Base-by-base conservation (phyloP, 2,888 invertebrate genomes). In the Thumatha senex region DNA sequence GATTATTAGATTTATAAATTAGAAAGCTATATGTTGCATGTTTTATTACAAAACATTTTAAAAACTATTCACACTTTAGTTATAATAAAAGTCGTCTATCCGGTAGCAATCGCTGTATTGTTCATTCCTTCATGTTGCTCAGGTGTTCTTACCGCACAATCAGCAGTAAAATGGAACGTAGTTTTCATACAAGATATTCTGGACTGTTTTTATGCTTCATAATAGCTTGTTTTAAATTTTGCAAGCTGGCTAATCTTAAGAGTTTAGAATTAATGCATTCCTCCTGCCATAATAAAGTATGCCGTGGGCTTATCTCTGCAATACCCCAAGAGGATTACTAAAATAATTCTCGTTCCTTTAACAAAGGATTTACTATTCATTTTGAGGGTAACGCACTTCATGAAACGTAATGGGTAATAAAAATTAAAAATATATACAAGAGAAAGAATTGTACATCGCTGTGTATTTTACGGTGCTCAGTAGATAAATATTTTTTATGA, bases 121-220 rank as follows among this genome's bases (percentile, higher is more conserved):
- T 74, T 68, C 67, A 62, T 55, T 58, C 63, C 56, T 61, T 60
- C 62, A 56, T 58, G 66, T 61, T 61, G 74, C 84, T 72, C 89
- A 88, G 89, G 88, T 89, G 89, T 79, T 76, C 72, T 67, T 70
- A 67, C 76, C 77, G 72, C 79, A 81, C 85, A 86, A 88, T 88
- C 83, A 83, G 87, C 87, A 88, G 83, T 89, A 86, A 88, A 88
- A 86, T 77, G 73, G 73, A 82, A 86, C 75, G 81, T 72, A 79
- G 74, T 75, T 74, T 74, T 71, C 69, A 61, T 66, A 65, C 68
- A 76, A 76, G 75, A 74, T 74, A 76, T 78, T 76, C 74, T 72
- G 72, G 31, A 65, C 58, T 58, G 72, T 75, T 72, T 74, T 74
- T 73, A 72, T 70, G 71, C 61, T 72, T 64, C 68, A 58, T 74